A percentile compares a stretch with the other conserved stretches of the same genome.
These are phyloP conservation scores for Tachina fera DNA, from an alignment of 2,888 invertebrate genomes.

Conservation along the genomic window DNA sequence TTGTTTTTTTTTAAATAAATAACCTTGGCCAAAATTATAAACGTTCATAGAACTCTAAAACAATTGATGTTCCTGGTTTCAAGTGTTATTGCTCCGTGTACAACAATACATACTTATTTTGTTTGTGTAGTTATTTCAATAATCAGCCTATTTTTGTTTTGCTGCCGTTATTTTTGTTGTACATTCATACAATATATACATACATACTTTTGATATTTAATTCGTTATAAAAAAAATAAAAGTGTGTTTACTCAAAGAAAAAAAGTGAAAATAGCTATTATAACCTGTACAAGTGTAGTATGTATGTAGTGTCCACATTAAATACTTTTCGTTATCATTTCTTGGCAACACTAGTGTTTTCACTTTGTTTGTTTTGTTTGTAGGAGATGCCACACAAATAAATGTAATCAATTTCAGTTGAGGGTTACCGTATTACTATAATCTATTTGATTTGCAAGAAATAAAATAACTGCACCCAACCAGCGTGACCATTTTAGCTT, in stretches of 20 bases:
- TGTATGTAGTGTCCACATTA: not conserved
- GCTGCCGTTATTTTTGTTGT: not conserved
- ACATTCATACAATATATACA: not conserved
- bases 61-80: conserved; percentile 26
- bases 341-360: conserved; percentile 37
- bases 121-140: conserved; percentile 13
- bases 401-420: not conserved
- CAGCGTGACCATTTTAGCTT: too few species aligned
- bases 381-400: not conserved
- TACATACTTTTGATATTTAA: not conserved
- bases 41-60: conserved; percentile 7
- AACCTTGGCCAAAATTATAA: conserved; percentile 14
- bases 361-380: not conserved
- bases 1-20: not conserved
- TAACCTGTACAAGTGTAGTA: not conserved
- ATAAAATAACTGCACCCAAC: too few species aligned
- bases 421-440: too few species aligned
- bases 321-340: conserved; percentile 48
- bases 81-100: conserved; percentile 28
- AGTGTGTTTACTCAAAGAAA: not conserved
- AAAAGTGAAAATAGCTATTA: conserved; percentile 2
- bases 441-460: too few species aligned
- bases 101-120: too few species aligned
- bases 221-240: not conserved
- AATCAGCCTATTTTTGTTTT: conserved; percentile 21